Evolutionary conservation across 2,888 invertebrate genomes (phyloP).

Genomic region (Scrobipalpa costella): DNA sequence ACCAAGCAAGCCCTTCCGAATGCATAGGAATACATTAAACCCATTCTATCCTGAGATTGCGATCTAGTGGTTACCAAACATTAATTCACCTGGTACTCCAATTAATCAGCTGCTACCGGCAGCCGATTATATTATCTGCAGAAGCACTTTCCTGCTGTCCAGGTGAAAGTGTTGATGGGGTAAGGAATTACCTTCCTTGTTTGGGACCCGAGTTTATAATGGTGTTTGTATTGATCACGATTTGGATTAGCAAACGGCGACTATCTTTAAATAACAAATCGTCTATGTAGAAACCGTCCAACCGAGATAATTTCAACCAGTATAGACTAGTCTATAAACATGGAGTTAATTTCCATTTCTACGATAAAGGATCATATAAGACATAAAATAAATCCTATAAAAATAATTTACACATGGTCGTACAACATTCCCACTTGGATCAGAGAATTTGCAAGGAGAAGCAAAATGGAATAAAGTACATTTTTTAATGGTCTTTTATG

Average conservation of each 20-base stretch:
- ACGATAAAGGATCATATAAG: no score
- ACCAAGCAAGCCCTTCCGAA: neutral
- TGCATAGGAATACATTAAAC: neutral
- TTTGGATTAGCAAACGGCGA: neutral
- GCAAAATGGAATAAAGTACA: no score
- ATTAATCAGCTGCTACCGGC: constrained; percentile 33
- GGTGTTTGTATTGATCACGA: neutral
- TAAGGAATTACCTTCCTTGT: constrained; percentile 19
- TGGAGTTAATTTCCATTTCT: no score
- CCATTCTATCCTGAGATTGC: constrained; percentile 4
- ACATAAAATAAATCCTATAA: no score
- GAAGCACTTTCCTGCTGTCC: constrained; percentile 25
- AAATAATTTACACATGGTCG: no score
- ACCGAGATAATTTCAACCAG: neutral
- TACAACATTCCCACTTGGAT: no score
- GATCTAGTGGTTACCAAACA: constrained; percentile 19
- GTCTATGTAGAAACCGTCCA: neutral
- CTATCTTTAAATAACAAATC: neutral
- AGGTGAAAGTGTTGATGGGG: constrained; percentile 27
- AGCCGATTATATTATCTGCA: constrained; percentile 28
- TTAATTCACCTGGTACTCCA: constrained; percentile 30
- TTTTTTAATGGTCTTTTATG: no score
- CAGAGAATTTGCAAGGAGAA: no score
- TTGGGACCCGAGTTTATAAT: neutral
- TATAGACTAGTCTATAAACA: no score